Percentiles rank a stretch among this genome's conserved stretches.
Conservation (phyloP, 2,113 vertebrate species). For the human region GRCh38 chr2:35448001-35448500, state of each 20-base stretch:
- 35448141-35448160: background rate
- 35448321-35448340: slow-evolving; percentile 6
- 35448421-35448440: background rate
- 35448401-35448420: background rate
- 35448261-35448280: background rate
- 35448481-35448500: no score
- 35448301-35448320: background rate
- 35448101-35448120: background rate
- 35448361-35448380: background rate
- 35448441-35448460: no score
- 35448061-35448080: background rate
- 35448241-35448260: background rate
- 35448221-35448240: background rate
- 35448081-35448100: background rate
- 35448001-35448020: background rate
- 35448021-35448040: background rate
- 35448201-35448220: background rate
- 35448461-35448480: no score
- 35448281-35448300: background rate
- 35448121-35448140: background rate
- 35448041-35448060: background rate
- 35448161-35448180: background rate
- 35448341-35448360: background rate
- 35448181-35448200: background rate
- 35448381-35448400: background rate